phyloP scores from a whole-genome alignment of 2,888 invertebrate species.

The Lasioglossum marginatum region DNA sequence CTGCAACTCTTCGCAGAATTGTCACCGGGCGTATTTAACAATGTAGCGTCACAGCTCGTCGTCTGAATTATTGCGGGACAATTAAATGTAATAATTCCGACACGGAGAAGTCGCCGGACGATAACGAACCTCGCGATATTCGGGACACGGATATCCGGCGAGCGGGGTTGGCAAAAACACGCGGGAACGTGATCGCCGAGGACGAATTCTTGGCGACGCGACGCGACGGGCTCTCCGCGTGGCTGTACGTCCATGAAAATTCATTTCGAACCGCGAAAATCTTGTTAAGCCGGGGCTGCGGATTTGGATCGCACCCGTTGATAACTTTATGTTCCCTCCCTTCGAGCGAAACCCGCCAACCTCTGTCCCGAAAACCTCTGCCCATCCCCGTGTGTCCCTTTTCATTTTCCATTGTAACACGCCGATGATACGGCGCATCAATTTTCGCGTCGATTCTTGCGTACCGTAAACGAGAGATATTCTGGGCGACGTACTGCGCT shows the following conservation, averaged over 20 bases:
- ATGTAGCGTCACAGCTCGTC: background rate
- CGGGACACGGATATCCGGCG: background rate
- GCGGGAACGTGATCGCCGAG: background rate
- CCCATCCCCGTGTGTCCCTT: background rate
- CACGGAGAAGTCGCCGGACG: background rate
- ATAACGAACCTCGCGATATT: background rate
- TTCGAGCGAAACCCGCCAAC: background rate
- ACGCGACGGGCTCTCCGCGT: background rate
- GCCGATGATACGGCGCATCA: background rate
- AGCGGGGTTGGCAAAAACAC: background rate
- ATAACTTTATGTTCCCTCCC: background rate
- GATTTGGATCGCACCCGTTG: background rate
- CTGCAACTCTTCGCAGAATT: background rate
- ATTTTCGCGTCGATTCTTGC: conserved; percentile 12
- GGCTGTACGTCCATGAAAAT: background rate
- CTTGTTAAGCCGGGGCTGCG: conserved; percentile 22
- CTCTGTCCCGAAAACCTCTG: background rate
- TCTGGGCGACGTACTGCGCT: conserved; percentile 7
- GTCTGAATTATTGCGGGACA: background rate
- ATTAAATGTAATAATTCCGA: background rate
- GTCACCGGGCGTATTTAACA: background rate
- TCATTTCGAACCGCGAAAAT: conserved; percentile 10
- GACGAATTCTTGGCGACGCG: background rate
- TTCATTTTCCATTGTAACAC: background rate
- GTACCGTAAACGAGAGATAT: background rate